Evolutionary conservation across 1,140 invertebrate genomes (phyloP).

Genomic region (Cephus cinctus): DNA sequence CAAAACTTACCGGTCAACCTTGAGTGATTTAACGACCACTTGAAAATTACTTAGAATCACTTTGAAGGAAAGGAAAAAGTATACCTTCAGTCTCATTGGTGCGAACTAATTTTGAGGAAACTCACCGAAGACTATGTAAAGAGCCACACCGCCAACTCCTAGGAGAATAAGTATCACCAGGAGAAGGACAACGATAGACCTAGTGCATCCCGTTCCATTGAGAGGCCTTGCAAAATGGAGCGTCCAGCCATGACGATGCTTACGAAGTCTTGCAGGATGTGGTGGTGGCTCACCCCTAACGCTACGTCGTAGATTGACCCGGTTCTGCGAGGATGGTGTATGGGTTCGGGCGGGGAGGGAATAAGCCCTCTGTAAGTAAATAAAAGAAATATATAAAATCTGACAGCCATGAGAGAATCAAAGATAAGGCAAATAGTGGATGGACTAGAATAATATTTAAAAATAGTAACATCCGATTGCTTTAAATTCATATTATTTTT

Average conservation of each 20-base stretch:
- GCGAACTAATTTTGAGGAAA: not conserved
- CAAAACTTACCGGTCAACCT: no score
- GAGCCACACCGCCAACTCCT: constrained; percentile 42
- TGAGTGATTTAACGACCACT: no score
- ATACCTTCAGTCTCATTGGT: no score
- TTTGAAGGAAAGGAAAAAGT: no score
- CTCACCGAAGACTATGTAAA: constrained; percentile 51
- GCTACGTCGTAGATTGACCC: constrained; percentile 46
- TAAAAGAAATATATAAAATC: no score
- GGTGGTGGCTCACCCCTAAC: constrained; percentile 49
- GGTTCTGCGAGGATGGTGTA: constrained; percentile 49
- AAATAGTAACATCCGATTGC: no score
- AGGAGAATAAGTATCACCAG: constrained; percentile 42
- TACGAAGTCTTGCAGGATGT: constrained; percentile 45
- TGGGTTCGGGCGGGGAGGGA: constrained; percentile 45
- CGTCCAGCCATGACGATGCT: constrained; percentile 49
- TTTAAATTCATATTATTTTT: no score
- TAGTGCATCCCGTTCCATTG: constrained; percentile 39
- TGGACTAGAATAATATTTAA: no score
- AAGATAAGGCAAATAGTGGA: no score
- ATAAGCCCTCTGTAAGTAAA: constrained; percentile 45
- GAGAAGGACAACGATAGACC: constrained; percentile 39
- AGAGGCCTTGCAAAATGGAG: constrained; percentile 45
- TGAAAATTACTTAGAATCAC: no score
- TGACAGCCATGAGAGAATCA: no score